These are phyloP conservation scores for Melanotaenia pygmaea DNA, from an alignment of 2,797 vertebrate species.

Conservation along the genomic window DNA sequence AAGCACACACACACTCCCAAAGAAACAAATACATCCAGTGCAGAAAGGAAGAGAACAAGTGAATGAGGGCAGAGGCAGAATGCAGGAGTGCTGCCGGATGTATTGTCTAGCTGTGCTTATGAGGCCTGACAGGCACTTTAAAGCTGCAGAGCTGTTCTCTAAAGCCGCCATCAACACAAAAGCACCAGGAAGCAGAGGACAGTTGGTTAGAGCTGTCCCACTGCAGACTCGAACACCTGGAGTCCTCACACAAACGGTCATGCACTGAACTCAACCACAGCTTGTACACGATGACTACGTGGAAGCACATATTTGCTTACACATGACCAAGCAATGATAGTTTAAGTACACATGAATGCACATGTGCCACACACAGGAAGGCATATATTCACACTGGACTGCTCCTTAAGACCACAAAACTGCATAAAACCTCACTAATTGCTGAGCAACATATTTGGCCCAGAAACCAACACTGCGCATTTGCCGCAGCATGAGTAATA, in stretches of 20 bases:
- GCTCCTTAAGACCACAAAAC: neutral
- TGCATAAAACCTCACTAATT: slow-evolving; percentile 1
- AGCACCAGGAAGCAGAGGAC: slow-evolving; percentile 39
- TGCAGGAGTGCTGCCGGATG: slow-evolving; percentile 59
- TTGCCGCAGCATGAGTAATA: slow-evolving; percentile 53
- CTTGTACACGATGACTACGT: slow-evolving; percentile 15
- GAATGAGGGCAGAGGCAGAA: slow-evolving; percentile 34
- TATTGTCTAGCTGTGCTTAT: slow-evolving; percentile 44
- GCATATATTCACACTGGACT: too few species aligned
- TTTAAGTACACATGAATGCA: slow-evolving; percentile 13
- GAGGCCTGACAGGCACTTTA: slow-evolving; percentile 54
- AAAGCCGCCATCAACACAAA: slow-evolving; percentile 56
- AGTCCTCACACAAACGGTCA: slow-evolving; percentile 4
- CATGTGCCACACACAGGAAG: neutral
- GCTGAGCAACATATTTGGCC: slow-evolving; percentile 39
- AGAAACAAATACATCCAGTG: neutral
- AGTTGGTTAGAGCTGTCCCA: slow-evolving; percentile 41
- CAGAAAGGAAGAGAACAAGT: slow-evolving; percentile 24
- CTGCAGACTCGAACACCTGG: slow-evolving; percentile 67
- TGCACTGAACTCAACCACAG: neutral
- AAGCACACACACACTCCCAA: slow-evolving; percentile 8
- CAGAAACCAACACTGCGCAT: slow-evolving; percentile 25
- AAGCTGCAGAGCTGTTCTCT: slow-evolving; percentile 36
- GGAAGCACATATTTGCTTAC: slow-evolving; percentile 17
- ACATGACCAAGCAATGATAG: slow-evolving; percentile 3